Base-by-base conservation (phyloP, 2,113 vertebrate genomes). In the Onychorhynchus coronatus region DNA sequence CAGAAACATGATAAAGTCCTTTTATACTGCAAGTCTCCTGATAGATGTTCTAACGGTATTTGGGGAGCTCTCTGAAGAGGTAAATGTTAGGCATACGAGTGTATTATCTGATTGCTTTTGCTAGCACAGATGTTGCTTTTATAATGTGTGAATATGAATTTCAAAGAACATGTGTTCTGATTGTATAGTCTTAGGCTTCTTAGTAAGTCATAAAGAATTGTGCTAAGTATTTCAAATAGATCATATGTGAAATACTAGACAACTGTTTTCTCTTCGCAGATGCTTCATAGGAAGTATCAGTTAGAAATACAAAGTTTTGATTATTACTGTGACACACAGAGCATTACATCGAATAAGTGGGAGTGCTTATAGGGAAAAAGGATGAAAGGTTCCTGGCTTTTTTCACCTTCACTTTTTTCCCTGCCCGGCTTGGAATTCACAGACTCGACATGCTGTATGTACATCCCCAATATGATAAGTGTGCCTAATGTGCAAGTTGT, bases 1-100 rank as follows among this genome's bases (percentile, higher is more conserved):
- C 96, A 99, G 99, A 98, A 99, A 99, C 95, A 99, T 99, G 99
- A 99, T 99, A 96, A 99, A 99, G 97, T 99, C 99, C 16, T 99
- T 99, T 98, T 99, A 99, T 98, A 99, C 99, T 15, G 97, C 99
- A 92, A 99, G 99, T 96, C 98, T 99, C 78, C 97, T 99, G 97
- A 97, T 99, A 93, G 99, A 99, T 11, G 99, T 99, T 81, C 95
- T 99, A 89, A 98, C 98, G 9, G 99, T 99, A 58, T 99, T 99
- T 92, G 99, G 99, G 41, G 99, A 99, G 83, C 93, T 99, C 63
- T 98, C 99, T 56, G 99, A 99, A 56, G 99, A 99, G 99, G 99
- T 99, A 93, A 98, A 98, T 97, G 59, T 91, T 61, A 62, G 44
- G 18, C 18, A 9, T 75, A 25, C 44, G 11, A 59, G 6, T 76